These are phyloP conservation scores for Peromyscus eremicus DNA, from an alignment of 2,797 vertebrate genomes.

Conservation along the genomic window DNA sequence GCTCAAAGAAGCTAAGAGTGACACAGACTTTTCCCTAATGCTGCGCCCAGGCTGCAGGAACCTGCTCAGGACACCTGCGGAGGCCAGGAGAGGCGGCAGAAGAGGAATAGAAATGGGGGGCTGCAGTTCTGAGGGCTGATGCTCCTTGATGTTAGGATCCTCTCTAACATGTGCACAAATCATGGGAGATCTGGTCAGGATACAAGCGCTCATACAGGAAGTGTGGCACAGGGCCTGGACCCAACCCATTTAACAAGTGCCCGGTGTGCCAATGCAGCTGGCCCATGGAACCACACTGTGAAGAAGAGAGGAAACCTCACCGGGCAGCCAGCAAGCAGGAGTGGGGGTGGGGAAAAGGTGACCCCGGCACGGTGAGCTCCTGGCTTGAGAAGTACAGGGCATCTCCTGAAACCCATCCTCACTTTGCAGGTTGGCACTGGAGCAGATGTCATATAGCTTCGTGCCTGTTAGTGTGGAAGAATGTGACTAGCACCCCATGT, in stretches of 20 bases:
- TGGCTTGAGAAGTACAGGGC: neutral
- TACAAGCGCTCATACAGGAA: neutral
- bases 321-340: neutral
- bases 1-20: slow-evolving; percentile 26
- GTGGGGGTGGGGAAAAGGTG: neutral
- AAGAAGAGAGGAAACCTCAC: neutral
- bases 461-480: neutral
- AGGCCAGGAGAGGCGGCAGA: neutral
- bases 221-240: neutral
- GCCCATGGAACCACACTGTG: neutral
- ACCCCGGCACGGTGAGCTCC: neutral
- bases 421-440: rapidly evolving
- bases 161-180: rapidly evolving
- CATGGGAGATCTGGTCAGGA: neutral
- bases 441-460: neutral
- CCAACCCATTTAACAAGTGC: neutral
- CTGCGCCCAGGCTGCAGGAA: neutral
- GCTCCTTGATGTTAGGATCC: neutral
- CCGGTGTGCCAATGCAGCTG: neutral
- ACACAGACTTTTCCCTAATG: neutral
- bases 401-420: neutral
- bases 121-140: neutral
- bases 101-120: neutral
- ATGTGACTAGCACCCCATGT: neutral
- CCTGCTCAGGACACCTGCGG: neutral